Base-by-base conservation (phyloP, 2,888 invertebrate genomes). In the Stomorhina lunata region DNA sequence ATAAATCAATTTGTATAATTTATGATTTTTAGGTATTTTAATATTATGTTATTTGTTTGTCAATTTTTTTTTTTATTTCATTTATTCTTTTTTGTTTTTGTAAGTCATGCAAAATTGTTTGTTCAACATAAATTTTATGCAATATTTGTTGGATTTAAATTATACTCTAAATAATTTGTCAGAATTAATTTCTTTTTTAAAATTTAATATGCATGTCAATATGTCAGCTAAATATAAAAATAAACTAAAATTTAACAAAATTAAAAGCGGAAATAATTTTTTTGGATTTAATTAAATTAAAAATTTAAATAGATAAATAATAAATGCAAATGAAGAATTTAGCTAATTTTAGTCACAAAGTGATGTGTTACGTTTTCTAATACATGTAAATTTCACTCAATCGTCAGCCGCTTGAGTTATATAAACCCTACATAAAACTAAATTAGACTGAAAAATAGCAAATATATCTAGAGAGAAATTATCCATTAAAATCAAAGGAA, bases 1-100 rank as follows among this genome's bases (percentile, higher is more conserved):
- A 20, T 65, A 65, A 71, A 72, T 72, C 79, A 72, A 34, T 59
- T 65, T 72, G 29, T 72, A n/a, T 50, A 57, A 40, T 79, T 72
- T 66, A 66, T 66, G 50, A 59, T 43, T 72, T 66, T 48, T 48
- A 65, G 10, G 37, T 65, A 72, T 40, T 53, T 32, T 32, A 75
- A 43, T 53, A 63, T n/a, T n/a, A n/a, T n/a, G n/a, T 76, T 25
- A 34, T 37, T 59, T 68, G 7, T 40, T 15, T 40, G 27, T 20
- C 6, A 17, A 45, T 12, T 32, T 29, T 27, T 40, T 50, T 32
- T 34, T 25, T 9, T 48, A 10, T 4, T 10, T 17, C 12, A 15
- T 29, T n/a, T 29, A 7, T 15, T 10, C 12, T 32, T 34, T 6
- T 43, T 10, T 43, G 0, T 9, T 2, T 40, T 10, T 15, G 9